Evolutionary conservation across 2,113 vertebrate genomes (phyloP), one percentile per base, ranked within the genome.

Genomic region (Chiloscyllium plagiosum): DNA sequence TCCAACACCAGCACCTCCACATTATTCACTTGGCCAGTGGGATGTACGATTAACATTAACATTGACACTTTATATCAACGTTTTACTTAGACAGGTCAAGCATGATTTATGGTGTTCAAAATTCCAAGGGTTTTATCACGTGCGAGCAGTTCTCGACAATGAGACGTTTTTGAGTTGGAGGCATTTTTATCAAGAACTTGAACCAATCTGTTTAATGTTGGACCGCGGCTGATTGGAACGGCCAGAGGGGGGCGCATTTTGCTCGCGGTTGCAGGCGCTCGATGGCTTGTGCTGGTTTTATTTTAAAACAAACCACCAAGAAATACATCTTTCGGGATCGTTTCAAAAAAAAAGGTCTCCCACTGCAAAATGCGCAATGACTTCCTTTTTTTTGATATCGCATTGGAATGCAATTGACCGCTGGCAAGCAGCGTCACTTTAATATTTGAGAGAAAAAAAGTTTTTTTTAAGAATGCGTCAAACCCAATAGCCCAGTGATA

Each of bases 241-340:
- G 69, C 94, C 94, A 95, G 94, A 72, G 37, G 94, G 94, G 17
- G 94, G 94, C 94, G 94, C 69, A 37, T 50, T 76, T 29, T 52
- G 69, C 52, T 95, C 94, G 37, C 33, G 7, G 42, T 72, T 94
- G n/a, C 22, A 42, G 22, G 70, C 17, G 20, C 8, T 47, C 24
- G 47, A 37, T 29, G 68, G 26, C 56, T 93, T 66, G 5, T 20
- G 29, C 61, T 7, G 89, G 52, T 61, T 95, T 50, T 3, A n/a
- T 50, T 47, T 66, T 72, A 52, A n/a, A n/a, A 33, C 42, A 4
- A 50, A 37, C 22, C 37, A 94, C 33, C 37, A 50, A 69, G 69
- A 50, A 6, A 72, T 10, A 95, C 37, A 22, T 15, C 47, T 69
- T 26, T 20, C 37, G 37, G 37, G 37, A 42, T 33, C 22, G 42